Conservation (phyloP, 1,140 invertebrate species). For the Megathymus violae region DNA sequence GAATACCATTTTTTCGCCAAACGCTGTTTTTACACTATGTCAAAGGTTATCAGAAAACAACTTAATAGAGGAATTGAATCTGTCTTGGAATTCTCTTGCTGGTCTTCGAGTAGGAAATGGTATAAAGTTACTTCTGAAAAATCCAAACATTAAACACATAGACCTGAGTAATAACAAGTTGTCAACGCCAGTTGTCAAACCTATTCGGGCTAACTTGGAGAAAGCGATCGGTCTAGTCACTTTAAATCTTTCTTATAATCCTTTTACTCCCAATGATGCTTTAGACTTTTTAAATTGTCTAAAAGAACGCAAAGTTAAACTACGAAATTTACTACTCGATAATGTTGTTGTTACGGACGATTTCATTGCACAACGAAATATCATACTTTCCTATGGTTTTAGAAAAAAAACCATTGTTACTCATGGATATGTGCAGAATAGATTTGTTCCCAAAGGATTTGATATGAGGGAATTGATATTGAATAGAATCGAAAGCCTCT, state of each 20-base stretch:
- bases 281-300: constrained; percentile 43
- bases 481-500: constrained; percentile 46
- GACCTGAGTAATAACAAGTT: constrained; percentile 60
- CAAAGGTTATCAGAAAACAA: constrained; percentile 42
- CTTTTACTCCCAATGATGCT: constrained; percentile 63
- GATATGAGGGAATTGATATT: constrained; percentile 53
- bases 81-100: constrained; percentile 58
- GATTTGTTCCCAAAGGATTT: constrained; percentile 35
- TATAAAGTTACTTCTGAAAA: constrained; percentile 43
- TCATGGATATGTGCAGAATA: constrained; percentile 44
- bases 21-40: constrained; percentile 45
- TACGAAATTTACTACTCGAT: constrained; percentile 53
- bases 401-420: constrained; percentile 50
- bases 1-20: constrained; percentile 66
- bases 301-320: constrained; percentile 45
- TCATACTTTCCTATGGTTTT: constrained; percentile 44
- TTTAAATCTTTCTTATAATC: constrained; percentile 73
- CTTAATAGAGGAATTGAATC: constrained; percentile 50
- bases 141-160: constrained; percentile 44
- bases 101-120: constrained; percentile 45
- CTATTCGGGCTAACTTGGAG: constrained; percentile 36
- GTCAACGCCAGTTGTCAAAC: constrained; percentile 39
- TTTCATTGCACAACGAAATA: constrained; percentile 40
- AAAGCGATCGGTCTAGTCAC: constrained; percentile 54
- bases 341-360: constrained; percentile 48